phyloP scores from a whole-genome alignment of 2,888 invertebrate species.

The Drosophila kokeensis region DNA sequence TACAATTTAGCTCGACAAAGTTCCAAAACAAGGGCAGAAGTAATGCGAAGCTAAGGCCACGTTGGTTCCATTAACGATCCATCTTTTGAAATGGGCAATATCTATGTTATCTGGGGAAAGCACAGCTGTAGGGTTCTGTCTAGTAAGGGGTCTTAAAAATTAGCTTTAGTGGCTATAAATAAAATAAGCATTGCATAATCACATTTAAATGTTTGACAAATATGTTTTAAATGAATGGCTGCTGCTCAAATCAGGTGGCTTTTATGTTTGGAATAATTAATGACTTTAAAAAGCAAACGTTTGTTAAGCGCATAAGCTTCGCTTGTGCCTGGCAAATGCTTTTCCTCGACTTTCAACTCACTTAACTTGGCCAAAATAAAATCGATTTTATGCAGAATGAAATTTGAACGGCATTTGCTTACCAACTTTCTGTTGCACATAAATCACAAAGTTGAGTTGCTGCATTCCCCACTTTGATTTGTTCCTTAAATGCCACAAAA shows the following conservation, averaged over 20 bases:
- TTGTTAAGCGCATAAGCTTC: neutral
- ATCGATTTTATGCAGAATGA: neutral
- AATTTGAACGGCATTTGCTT: neutral
- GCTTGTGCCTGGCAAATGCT: neutral
- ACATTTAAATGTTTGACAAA: neutral
- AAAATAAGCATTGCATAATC: neutral
- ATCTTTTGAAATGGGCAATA: neutral
- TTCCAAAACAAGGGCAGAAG: slow-evolving; percentile 7
- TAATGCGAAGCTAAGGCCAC: neutral
- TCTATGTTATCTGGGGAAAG: neutral
- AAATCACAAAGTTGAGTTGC: neutral
- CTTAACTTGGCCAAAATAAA: neutral
- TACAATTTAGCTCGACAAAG: slow-evolving; percentile 41
- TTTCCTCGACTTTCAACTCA: neutral
- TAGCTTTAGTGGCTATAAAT: neutral
- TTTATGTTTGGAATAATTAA: neutral
- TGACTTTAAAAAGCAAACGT: neutral
- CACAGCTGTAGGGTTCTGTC: neutral
- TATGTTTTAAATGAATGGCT: neutral
- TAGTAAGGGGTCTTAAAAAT: neutral
- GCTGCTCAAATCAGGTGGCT: neutral
- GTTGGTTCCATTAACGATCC: neutral
- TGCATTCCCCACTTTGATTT: neutral
- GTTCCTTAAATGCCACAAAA: neutral
- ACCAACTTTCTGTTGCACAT: neutral